A percentile compares a stretch with the other conserved stretches of the same genome.
These are phyloP conservation scores for Sylvicola cinctus DNA, from an alignment of 2,888 invertebrate species.

Conservation along the genomic window DNA sequence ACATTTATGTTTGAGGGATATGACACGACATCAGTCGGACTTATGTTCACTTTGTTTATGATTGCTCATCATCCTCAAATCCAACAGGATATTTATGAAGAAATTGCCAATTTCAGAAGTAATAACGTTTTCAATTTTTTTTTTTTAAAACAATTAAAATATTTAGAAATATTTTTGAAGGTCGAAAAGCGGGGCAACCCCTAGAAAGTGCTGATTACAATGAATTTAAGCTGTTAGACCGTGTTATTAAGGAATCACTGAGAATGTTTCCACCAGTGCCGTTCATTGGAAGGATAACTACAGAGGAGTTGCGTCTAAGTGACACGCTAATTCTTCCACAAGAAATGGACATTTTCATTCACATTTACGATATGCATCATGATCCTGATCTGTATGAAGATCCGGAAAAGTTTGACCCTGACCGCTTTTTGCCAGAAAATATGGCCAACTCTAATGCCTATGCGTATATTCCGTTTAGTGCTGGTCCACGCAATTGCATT, in stretches of 20 bases:
- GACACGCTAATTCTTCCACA: slow-evolving; percentile 25
- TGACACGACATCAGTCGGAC: slow-evolving; percentile 35
- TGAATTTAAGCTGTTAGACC: slow-evolving; percentile 22
- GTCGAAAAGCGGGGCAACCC: too few relatives aligned
- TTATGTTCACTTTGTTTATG: slow-evolving; percentile 29
- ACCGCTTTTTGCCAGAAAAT: slow-evolving; percentile 41
- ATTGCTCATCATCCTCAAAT: slow-evolving; percentile 28
- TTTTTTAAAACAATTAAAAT: too few relatives aligned
- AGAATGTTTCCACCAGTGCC: slow-evolving; percentile 33
- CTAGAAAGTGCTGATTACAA: too few relatives aligned
- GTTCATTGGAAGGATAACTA: slow-evolving; percentile 22
- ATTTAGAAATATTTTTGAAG: too few relatives aligned
- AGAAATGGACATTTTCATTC: slow-evolving; percentile 29
- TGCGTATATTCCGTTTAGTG: slow-evolving; percentile 44
- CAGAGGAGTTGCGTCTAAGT: slow-evolving; percentile 9
- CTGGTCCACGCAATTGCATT: slow-evolving; percentile 46
- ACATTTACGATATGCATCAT: slow-evolving; percentile 41
- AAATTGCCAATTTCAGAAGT: slow-evolving; percentile 22
- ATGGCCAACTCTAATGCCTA: slow-evolving; percentile 33
- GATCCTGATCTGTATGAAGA: slow-evolving; percentile 40
- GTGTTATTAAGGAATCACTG: slow-evolving; percentile 32
- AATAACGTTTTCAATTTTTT: too few relatives aligned
- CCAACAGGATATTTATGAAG: slow-evolving; percentile 28
- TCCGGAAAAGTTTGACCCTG: slow-evolving; percentile 34
- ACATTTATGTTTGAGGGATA: slow-evolving; percentile 44